phyloP scores from a whole-genome alignment of 2,797 vertebrate species.

The Sebastes glaucus region DNA sequence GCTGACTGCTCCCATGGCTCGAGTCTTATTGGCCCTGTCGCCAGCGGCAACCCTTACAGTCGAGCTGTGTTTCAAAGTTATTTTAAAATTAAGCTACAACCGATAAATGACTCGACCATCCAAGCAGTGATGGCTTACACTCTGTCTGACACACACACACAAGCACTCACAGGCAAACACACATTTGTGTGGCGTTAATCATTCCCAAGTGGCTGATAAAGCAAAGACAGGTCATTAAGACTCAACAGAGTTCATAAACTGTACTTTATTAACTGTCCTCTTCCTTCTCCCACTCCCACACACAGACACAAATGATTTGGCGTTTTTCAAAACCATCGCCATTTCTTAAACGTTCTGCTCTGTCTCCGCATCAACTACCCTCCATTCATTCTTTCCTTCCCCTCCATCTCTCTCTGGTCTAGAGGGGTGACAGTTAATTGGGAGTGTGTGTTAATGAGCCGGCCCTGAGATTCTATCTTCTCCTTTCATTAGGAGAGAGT shows the following conservation, averaged over 20 bases:
- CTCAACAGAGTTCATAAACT: slow-evolving; percentile 58
- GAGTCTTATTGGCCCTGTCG: neutral
- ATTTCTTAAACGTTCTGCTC: neutral
- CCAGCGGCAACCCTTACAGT: neutral
- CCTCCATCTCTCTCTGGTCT: slow-evolving; percentile 31
- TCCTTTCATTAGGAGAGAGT: slow-evolving; percentile 57
- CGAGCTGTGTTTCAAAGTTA: slow-evolving; percentile 21
- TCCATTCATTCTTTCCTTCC: slow-evolving; percentile 1
- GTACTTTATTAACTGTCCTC: slow-evolving; percentile 55
- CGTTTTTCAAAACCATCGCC: neutral
- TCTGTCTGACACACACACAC: slow-evolving; percentile 29
- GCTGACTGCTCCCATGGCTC: neutral
- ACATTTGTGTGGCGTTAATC: slow-evolving; percentile 57
- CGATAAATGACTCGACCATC: slow-evolving; percentile 38
- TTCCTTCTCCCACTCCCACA: slow-evolving; percentile 2
- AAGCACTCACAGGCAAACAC: slow-evolving; percentile 27
- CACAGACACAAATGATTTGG: slow-evolving; percentile 13
- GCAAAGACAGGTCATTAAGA: slow-evolving; percentile 61
- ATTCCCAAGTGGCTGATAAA: slow-evolving; percentile 57
- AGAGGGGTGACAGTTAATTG: slow-evolving; percentile 64
- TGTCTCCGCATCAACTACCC: neutral
- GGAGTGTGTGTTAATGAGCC: slow-evolving; percentile 67
- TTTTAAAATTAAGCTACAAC: slow-evolving; percentile 50
- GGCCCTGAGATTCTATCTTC: slow-evolving; percentile 59
- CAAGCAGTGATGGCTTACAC: slow-evolving; percentile 39